Base-by-base conservation (phyloP, 2,888 invertebrate species). In the Apotomis betuletana region DNA sequence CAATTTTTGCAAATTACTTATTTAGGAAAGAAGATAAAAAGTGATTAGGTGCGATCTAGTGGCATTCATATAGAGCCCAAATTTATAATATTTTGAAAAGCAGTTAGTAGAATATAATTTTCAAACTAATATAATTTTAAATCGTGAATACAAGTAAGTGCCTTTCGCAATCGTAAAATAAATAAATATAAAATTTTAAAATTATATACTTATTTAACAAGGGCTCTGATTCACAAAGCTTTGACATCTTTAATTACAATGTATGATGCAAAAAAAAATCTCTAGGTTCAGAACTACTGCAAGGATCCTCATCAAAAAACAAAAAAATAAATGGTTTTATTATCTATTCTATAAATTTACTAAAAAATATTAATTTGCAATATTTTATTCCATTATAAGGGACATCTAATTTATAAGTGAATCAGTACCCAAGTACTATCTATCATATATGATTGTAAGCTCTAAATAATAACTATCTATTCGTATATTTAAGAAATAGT, bases 381-480 rank as follows among this genome's bases (percentile, higher is more conserved):
- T 27, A 27, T 27, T 27, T 27, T 27, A 27, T 27, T 27, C 27
- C 27, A 27, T 27, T 27, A 27, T 27, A 27, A 27, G 27, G 27
- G 1, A 27, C 27, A 27, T 27, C 27, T 27, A 27, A 27, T 27
- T 27, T 27, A 41, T 58, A n/a, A 12, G 12, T n/a, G 58, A 38
- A n/a, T 58, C 38, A 58, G 58, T 38, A 38, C 36, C 58, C 38
- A 58, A n/a, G 5, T 27, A 27, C 27, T 27, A n/a, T 10, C 38
- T 38, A 38, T 27, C 12, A 38, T 38, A 27, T 27, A 27, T 2
- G 27, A 27, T 27, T 27, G 27, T 27, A 58, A 58, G 58, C 58
- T n/a, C 8, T 58, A 58, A 58, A 5, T 1, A 57, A 57, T 57
- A 57, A 57, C 57, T 57, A 36, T 27, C 36, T 57, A 57, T 27